Evolutionary conservation across 1,140 invertebrate genomes (phyloP).

Genomic region (Teleogryllus occipitalis): DNA sequence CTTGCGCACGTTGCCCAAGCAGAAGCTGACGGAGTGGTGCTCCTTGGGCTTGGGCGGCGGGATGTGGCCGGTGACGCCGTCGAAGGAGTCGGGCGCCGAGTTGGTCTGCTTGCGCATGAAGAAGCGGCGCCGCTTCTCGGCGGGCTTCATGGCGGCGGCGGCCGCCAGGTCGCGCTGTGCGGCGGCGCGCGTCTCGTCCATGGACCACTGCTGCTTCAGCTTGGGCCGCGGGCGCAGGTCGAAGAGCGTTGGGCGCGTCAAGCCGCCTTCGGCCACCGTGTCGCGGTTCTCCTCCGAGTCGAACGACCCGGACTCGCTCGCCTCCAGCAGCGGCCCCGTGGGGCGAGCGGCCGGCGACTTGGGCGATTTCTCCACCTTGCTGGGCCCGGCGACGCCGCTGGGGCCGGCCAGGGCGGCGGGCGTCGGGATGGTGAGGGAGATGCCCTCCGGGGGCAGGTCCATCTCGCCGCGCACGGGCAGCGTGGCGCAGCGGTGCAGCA

Average conservation of each 20-base stretch:
- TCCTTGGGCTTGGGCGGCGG: constrained; percentile 22
- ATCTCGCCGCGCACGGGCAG: neutral
- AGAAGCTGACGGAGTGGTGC: constrained; percentile 24
- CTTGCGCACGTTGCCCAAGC: constrained; percentile 21
- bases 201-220: constrained; percentile 24
- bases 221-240: constrained; percentile 19
- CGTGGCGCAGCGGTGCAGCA: neutral
- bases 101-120: constrained; percentile 40
- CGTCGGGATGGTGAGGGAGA: neutral
- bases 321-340: neutral
- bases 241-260: constrained; percentile 16
- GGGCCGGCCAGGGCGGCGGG: neutral
- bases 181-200: constrained; percentile 21
- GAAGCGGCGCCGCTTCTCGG: constrained; percentile 32
- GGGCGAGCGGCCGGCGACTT: neutral
- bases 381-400: neutral
- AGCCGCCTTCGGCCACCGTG: constrained; percentile 11
- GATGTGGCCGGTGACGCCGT: constrained; percentile 23
- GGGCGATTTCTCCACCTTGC: neutral
- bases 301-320: constrained; percentile 11
- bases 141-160: constrained; percentile 22
- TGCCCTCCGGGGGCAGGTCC: neutral
- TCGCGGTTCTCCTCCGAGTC: constrained; percentile 23
- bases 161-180: neutral
- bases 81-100: constrained; percentile 41